phyloP scores from a whole-genome alignment of 2,888 invertebrate species.

The Cheilosia scutellata region DNA sequence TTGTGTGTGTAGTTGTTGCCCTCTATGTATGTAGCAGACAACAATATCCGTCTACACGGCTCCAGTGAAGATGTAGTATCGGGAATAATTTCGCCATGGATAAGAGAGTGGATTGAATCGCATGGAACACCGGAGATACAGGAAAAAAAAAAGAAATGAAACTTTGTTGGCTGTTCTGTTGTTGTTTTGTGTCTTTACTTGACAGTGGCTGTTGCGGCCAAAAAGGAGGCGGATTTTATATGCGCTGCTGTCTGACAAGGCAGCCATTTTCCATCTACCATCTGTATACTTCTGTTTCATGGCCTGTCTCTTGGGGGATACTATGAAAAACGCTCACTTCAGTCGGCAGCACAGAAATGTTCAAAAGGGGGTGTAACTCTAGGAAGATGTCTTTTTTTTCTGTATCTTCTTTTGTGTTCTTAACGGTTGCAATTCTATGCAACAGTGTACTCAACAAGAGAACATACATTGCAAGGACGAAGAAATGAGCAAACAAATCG shows the following conservation, averaged over 20 bases:
- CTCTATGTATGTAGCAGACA: conserved; percentile 23
- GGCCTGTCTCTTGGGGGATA: conserved; percentile 69
- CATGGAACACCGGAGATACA: conserved; percentile 30
- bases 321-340: conserved; percentile 65
- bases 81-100: conserved; percentile 71
- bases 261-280: conserved; percentile 75
- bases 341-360: conserved; percentile 53
- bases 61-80: conserved; percentile 48
- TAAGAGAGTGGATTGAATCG: conserved; percentile 71
- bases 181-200: conserved; percentile 29
- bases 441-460: conserved; percentile 64
- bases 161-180: conserved; percentile 27
- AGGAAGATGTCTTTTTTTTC: conserved; percentile 45
- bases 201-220: conserved; percentile 74
- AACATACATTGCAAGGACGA: conserved; percentile 3
- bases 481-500: conserved; percentile 3
- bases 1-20: conserved; percentile 23
- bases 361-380: conserved; percentile 71
- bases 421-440: conserved; percentile 50
- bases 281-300: conserved; percentile 73
- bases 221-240: conserved; percentile 74
- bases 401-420: conserved; percentile 2
- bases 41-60: conserved; percentile 50
- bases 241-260: conserved; percentile 75
- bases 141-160: conserved; percentile 1